Evolutionary conservation across 2,113 vertebrate species (phyloP), one percentile per base, ranked within the genome.

Genomic region (Pelmatolapia mariae): DNA sequence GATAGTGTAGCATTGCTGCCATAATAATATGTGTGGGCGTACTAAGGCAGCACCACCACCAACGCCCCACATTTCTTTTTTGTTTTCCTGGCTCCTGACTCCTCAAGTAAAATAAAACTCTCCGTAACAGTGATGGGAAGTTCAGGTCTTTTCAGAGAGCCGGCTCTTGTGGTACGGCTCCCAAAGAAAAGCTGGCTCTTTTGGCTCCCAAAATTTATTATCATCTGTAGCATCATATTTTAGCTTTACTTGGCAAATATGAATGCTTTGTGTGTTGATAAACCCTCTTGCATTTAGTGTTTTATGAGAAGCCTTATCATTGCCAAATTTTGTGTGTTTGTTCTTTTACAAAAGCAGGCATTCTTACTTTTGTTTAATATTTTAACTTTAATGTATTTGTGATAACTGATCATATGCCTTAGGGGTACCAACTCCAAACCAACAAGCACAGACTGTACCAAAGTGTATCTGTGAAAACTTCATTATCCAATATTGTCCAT

Each of bases 91-190:
- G 0, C 3, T 68, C 19, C 22, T 57, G 54, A 29, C 24, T 5
- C 24, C n/a, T 24, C 24, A 22, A 43, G n/a, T 8, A 71, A 71
- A 43, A 43, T 71, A 71, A 71, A 71, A 71, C 66, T 43, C 36
- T 71, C 16, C n/a, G 3, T 40, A 43, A 71, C 2, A 18, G 5
- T 31, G 26, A 61, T 61, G 26, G 15, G 57, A 31, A 61, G 15
- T 61, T 59, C 57, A 29, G 1, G 7, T 59, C 56, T 59, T 16
- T 59, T 59, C 56, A 59, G 56, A 29, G 13, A 29, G 56, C 54
- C 3, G 2, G 56, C 24, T 29, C 16, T 36, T 63, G 59, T 7
- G 59, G 59, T 36, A 12, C 4, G 0, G 0, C 31, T 36, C 59
- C 59, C 31, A 63, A 36, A 63, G 10, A 63, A 63, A 36, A 63